Percentiles rank a stretch among this genome's conserved stretches.
phyloP scores from a whole-genome alignment of 1,140 invertebrate genomes.

The Neodiprion lecontei region DNA sequence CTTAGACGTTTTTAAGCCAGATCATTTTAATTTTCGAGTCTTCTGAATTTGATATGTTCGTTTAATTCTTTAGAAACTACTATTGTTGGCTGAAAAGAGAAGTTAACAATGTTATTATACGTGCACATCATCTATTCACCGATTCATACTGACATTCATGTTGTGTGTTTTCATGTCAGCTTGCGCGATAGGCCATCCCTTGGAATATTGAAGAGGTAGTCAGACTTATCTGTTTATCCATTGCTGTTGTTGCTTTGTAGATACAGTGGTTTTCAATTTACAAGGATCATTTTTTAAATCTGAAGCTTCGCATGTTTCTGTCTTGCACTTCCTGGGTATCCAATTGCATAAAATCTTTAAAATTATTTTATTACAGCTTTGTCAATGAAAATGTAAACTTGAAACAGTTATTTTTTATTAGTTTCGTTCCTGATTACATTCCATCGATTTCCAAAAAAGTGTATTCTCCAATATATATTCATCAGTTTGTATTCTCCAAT shows the following conservation, averaged over 20 bases:
- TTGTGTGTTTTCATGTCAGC: conserved; percentile 60
- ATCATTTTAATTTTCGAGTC: too few relatives aligned
- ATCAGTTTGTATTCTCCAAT: too few relatives aligned
- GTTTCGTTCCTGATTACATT: too few relatives aligned
- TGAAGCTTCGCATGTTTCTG: not conserved
- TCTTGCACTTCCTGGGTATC: not conserved
- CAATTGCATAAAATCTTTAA: not conserved
- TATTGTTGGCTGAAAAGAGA: conserved; percentile 49
- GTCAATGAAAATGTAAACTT: too few relatives aligned
- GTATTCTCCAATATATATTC: too few relatives aligned
- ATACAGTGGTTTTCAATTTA: conserved; percentile 56
- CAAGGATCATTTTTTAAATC: conserved; percentile 11
- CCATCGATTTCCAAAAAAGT: too few relatives aligned
- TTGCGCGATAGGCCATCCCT: conserved; percentile 60
- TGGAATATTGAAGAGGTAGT: conserved; percentile 62
- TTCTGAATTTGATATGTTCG: too few relatives aligned
- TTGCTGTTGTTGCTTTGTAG: conserved; percentile 53
- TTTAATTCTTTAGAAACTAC: conserved; percentile 13
- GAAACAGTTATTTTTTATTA: too few relatives aligned
- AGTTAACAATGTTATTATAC: conserved; percentile 1
- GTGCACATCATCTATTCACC: conserved; percentile 25
- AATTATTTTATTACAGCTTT: too few relatives aligned
- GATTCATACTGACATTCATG: conserved; percentile 54
- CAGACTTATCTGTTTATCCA: conserved; percentile 53
- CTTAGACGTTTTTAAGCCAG: too few relatives aligned